These are phyloP conservation scores for Murina feae DNA, from an alignment of 2,113 vertebrate species.

Conservation along the genomic window DNA sequence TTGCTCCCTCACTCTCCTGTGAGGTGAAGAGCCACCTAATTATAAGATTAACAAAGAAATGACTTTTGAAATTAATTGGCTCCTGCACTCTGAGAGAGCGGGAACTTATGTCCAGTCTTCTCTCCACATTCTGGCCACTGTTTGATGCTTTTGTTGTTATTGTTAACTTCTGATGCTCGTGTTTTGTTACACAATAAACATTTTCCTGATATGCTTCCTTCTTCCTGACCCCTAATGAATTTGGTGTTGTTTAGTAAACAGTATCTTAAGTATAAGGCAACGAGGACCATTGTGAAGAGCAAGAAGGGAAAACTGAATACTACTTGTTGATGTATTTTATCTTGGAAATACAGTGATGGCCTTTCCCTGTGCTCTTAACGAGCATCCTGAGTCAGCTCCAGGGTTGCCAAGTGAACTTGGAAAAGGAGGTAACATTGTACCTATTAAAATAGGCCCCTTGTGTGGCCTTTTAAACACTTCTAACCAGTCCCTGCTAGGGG, in stretches of 20 bases:
- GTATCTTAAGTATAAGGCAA: not conserved
- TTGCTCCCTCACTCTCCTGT: rapidly evolving
- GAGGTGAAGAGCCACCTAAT: not conserved
- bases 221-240: not conserved
- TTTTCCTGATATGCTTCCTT: not conserved
- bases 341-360: not conserved
- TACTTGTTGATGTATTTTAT: not conserved
- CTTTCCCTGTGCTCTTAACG: not conserved
- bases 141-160: not conserved
- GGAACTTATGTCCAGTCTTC: not conserved
- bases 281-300: not conserved
- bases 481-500: not conserved
- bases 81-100: not conserved
- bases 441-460: not conserved
- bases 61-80: not conserved
- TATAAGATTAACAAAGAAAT: not conserved
- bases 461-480: not conserved
- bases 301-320: not conserved
- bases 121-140: not conserved
- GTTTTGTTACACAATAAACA: not conserved
- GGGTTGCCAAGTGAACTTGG: not conserved
- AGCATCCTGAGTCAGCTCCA: not conserved
- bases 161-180: not conserved
- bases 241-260: not conserved
- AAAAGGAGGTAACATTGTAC: not conserved